phyloP scores from a whole-genome alignment of 2,888 invertebrate species.

The Acanthosepion lycidas region DNA sequence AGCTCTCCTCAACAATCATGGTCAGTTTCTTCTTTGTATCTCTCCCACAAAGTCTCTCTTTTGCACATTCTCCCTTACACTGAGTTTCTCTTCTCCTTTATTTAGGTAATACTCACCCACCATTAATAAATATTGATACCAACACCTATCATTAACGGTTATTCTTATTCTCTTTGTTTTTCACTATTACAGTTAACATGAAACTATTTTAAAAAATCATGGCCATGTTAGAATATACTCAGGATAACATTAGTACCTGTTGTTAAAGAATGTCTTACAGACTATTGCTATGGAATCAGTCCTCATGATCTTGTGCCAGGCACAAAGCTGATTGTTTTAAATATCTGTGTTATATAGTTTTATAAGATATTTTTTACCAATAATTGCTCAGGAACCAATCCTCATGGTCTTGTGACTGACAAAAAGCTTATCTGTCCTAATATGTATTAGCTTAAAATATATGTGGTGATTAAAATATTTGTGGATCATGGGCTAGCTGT shows the following conservation, averaged over 20 bases:
- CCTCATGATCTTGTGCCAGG: no score
- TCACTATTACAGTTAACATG: not conserved
- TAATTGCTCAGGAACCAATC: no score
- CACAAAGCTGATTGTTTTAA: no score
- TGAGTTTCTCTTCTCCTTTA: not conserved
- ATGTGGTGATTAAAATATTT: no score
- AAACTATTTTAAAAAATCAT: not conserved
- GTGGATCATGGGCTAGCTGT: no score
- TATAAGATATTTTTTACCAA: no score
- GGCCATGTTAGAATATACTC: not conserved
- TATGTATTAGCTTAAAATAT: no score
- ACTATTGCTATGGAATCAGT: no score
- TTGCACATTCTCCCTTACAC: not conserved
- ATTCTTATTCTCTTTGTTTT: not conserved
- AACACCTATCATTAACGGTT: not conserved
- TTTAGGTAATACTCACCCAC: not conserved
- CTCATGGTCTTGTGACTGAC: no score
- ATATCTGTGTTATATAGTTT: no score
- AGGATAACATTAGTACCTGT: not conserved
- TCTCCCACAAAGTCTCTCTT: not conserved
- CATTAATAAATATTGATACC: not conserved
- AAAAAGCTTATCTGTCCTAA: no score
- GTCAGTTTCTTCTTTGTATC: not conserved
- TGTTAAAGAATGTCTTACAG: no score
- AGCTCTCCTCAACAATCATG: not conserved